phyloP scores from a whole-genome alignment of 2,888 invertebrate genomes.

The Polydrusus tereticollis region DNA sequence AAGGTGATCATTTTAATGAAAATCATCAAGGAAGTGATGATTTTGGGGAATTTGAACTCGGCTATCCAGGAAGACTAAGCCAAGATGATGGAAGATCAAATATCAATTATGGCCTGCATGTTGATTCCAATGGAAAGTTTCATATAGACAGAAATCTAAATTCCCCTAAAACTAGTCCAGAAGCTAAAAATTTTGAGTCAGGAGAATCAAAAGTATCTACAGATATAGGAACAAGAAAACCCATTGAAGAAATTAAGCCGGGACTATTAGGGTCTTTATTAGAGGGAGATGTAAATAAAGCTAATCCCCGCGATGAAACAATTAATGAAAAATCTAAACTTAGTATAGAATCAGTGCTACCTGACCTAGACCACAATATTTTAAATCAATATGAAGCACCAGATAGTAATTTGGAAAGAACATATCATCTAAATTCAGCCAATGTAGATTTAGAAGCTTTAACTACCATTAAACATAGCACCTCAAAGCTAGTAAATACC shows the following conservation, averaged over 20 bases:
- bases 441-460: too few species aligned
- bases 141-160: neutral
- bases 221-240: neutral
- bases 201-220: neutral
- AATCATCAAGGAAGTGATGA: neutral
- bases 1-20: neutral
- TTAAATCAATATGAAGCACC: too few species aligned
- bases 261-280: neutral
- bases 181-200: neutral
- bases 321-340: neutral
- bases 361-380: too few species aligned
- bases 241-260: neutral
- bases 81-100: neutral
- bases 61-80: neutral
- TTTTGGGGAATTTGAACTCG: neutral
- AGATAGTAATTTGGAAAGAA: too few species aligned
- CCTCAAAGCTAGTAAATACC: too few species aligned
- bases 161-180: neutral
- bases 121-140: conserved; percentile 11
- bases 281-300: neutral
- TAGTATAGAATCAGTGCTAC: neutral
- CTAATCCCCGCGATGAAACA: neutral
- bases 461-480: too few species aligned
- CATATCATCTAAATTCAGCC: too few species aligned
- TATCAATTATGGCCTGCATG: neutral